phyloP scores from a whole-genome alignment of 2,113 vertebrate species.

The Mirza zaza region DNA sequence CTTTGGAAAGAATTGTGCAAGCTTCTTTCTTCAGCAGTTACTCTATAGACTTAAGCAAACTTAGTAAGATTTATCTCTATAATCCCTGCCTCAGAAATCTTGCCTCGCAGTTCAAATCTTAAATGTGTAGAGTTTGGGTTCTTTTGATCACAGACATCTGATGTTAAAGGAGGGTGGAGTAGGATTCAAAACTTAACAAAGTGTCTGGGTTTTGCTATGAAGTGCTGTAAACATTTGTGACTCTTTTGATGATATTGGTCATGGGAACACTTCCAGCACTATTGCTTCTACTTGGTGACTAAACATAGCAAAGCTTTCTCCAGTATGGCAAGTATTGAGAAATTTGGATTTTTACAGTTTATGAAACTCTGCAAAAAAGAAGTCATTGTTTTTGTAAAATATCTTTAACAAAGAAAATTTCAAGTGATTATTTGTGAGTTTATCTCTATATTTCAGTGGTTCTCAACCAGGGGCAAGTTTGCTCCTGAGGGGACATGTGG shows the following conservation, averaged over 20 bases:
- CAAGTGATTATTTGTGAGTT: not conserved
- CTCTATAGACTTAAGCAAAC: not conserved
- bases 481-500: not conserved
- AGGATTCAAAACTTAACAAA: not conserved
- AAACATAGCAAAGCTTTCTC: slow-evolving; percentile 9
- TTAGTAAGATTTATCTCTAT: not conserved
- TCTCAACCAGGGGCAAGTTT: not conserved
- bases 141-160: not conserved
- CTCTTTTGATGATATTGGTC: not conserved
- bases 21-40: not conserved
- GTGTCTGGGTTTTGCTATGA: slow-evolving; percentile 34
- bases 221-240: not conserved
- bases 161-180: not conserved
- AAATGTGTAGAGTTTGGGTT: not conserved
- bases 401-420: not conserved
- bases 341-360: slow-evolving; percentile 40
- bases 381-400: not conserved
- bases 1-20: not conserved
- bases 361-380: not conserved
- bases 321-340: not conserved
- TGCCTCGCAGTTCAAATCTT: not conserved
- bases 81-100: not conserved
- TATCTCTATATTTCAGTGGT: not conserved
- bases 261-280: not conserved
- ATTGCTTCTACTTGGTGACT: not conserved